Percentiles rank a stretch among this genome's conserved stretches.
phyloP scores from a whole-genome alignment of 2,797 vertebrate genomes.

The Bovichtus diacanthus region DNA sequence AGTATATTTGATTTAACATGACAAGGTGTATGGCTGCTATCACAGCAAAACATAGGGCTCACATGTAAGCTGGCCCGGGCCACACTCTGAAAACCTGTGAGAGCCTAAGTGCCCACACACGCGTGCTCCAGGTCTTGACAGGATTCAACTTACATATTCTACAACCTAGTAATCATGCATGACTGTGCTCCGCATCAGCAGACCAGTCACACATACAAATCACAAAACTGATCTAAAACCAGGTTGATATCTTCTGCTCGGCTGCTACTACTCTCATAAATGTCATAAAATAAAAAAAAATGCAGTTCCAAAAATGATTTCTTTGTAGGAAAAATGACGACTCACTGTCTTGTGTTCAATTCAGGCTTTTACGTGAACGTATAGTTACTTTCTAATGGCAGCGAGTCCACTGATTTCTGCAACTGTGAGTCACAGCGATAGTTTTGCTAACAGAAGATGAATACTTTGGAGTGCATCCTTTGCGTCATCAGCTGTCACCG shows the following conservation, averaged over 20 bases:
- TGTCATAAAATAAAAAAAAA: neutral
- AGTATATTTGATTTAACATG: conserved; percentile 51
- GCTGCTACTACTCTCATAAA: neutral
- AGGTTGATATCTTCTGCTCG: neutral
- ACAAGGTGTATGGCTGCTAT: conserved; percentile 47
- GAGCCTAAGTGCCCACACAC: conserved; percentile 36
- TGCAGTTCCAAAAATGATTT: neutral
- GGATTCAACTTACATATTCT: conserved; percentile 54
- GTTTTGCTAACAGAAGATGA: conserved; percentile 44
- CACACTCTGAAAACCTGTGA: conserved; percentile 39
- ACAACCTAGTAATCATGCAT: conserved; percentile 19
- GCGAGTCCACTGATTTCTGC: neutral
- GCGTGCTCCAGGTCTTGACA: conserved; percentile 1
- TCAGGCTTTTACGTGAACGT: neutral
- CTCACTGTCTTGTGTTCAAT: conserved; percentile 4
- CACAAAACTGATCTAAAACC: conserved; percentile 8
- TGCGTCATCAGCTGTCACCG: conserved; percentile 41
- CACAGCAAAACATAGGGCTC: conserved; percentile 31
- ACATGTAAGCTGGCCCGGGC: conserved; percentile 22
- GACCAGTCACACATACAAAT: conserved; percentile 1
- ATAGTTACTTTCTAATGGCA: conserved; percentile 17
- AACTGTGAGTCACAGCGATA: conserved; percentile 31
- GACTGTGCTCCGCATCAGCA: conserved; percentile 11
- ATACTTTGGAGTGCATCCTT: conserved; percentile 26
- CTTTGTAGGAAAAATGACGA: conserved; percentile 2